Evolutionary conservation across 2,888 invertebrate genomes (phyloP).

Genomic region (Agonopterix alstromeriana): DNA sequence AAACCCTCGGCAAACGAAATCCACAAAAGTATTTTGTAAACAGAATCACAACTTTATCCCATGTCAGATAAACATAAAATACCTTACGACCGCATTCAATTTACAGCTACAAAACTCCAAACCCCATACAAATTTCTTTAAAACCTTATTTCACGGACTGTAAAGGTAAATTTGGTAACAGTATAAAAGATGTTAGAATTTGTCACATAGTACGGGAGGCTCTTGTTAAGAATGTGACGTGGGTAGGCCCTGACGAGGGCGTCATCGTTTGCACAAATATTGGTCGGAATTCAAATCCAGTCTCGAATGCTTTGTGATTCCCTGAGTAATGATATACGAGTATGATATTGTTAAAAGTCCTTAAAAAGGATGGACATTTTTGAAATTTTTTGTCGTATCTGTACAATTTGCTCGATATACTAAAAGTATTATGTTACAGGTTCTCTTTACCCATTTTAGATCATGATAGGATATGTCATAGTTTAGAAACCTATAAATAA

Average conservation of each 20-base stretch:
- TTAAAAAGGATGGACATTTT: too few relatives aligned
- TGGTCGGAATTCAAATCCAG: conserved; percentile 2
- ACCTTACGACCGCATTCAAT: not conserved
- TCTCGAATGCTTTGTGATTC: not conserved
- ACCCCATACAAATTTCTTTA: not conserved
- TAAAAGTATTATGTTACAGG: too few relatives aligned
- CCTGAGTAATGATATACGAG: conserved; percentile 1
- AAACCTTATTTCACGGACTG: not conserved
- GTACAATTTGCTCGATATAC: too few relatives aligned
- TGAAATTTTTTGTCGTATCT: too few relatives aligned
- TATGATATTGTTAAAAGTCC: not conserved
- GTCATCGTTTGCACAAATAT: conserved; percentile 23
- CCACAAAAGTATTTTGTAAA: conserved; percentile 17
- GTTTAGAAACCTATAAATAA: too few relatives aligned
- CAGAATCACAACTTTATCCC: conserved; percentile 25
- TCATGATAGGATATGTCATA: too few relatives aligned
- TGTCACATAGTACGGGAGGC: conserved; percentile 19
- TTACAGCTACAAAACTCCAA: not conserved
- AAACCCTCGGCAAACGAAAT: not conserved
- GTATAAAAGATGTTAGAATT: conserved; percentile 41
- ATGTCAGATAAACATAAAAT: conserved; percentile 24
- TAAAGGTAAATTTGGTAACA: conserved; percentile 14
- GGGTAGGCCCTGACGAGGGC: conserved; percentile 32
- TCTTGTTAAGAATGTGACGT: conserved; percentile 45
- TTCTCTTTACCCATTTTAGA: too few relatives aligned